phyloP scores from a whole-genome alignment of 2,888 invertebrate genomes.

The Microchrysa polita region DNA sequence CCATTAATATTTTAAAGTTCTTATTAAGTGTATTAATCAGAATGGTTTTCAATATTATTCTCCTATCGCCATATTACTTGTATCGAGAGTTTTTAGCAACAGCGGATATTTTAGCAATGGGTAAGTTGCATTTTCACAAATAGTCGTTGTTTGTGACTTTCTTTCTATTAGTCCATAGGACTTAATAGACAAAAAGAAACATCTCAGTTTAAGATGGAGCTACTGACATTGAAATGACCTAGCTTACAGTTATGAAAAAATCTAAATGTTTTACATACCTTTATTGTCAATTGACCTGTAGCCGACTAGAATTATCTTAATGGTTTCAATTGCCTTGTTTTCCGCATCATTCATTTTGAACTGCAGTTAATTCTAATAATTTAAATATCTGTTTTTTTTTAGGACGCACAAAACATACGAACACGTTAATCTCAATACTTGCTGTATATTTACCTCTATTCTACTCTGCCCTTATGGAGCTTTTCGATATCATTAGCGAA shows the following conservation, averaged over 20 bases:
- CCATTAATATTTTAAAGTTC: slow-evolving; percentile 61
- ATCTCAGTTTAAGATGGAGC: not conserved
- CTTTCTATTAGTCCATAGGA: no score
- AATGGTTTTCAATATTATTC: slow-evolving; percentile 49
- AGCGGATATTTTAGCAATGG: slow-evolving; percentile 57
- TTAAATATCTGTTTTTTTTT: no score
- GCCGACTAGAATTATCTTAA: slow-evolving; percentile 34
- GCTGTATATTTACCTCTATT: slow-evolving; percentile 59
- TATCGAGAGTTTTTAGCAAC: slow-evolving; percentile 58
- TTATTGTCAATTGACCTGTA: slow-evolving; percentile 29
- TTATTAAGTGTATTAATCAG: slow-evolving; percentile 60
- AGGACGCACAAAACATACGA: slow-evolving; percentile 56
- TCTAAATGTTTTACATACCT: not conserved
- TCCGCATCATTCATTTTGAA: not conserved
- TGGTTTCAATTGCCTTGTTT: not conserved
- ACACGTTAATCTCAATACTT: slow-evolving; percentile 58
- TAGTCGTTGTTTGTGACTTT: no score
- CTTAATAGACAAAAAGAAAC: no score
- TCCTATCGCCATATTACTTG: slow-evolving; percentile 56
- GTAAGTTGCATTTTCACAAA: slow-evolving; percentile 22
- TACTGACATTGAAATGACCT: not conserved
- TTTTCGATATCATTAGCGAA: slow-evolving; percentile 58
- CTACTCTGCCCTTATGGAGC: slow-evolving; percentile 59
- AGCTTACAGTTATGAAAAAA: not conserved
- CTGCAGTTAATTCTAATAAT: not conserved